Base-by-base conservation (phyloP, 2,113 vertebrate genomes). In the Leptodactylus fuscus region DNA sequence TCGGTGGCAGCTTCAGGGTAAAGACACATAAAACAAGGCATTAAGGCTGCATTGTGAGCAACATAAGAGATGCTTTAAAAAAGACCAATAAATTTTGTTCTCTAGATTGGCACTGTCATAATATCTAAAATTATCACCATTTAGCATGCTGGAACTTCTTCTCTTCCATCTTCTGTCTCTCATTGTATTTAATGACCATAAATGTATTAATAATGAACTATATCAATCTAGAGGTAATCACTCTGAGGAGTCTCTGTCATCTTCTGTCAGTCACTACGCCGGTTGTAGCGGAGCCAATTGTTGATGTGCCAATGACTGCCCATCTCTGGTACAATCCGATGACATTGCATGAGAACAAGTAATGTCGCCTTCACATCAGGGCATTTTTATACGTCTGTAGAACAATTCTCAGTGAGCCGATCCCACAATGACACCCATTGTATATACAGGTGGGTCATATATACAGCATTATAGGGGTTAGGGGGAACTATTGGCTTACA, bases 211-310 rank as follows among this genome's bases (percentile, higher is more conserved):
- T 46, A 73, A 41, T 73, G 70, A 46, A 41, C 38, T 24, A 7
- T 44, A 73, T 73, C 70, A 44, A 73, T 73, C 70, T 46, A n/a
- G 38, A 41, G 24, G 22, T 44, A 46, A 73, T 73, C 70, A 73
- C 20, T 46, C 70, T 1, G 70, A 4, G n/a, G 22, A 69, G 36
- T 38, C 34, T 36, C 65, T 69, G 65, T 69, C 65, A 69, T 69
- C 65, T 10, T 4, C 38, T 69, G 65, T 69, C 65, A 69, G 65
- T 69, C 65, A 69, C 34, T 22, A 11, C 5, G 32, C 34, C 12
- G 65, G 65, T 69, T 69, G 65, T 38, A 36, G 65, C 65, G 36
- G 32, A 22, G 65, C 65, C 70, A 73, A 27, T 44, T 44, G 38
- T 46, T 24, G 29, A 46, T 41, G 70, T 46, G 38, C 70, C 70